phyloP scores from a whole-genome alignment of 2,888 invertebrate genomes.

The Tetheella fluctuosa region DNA sequence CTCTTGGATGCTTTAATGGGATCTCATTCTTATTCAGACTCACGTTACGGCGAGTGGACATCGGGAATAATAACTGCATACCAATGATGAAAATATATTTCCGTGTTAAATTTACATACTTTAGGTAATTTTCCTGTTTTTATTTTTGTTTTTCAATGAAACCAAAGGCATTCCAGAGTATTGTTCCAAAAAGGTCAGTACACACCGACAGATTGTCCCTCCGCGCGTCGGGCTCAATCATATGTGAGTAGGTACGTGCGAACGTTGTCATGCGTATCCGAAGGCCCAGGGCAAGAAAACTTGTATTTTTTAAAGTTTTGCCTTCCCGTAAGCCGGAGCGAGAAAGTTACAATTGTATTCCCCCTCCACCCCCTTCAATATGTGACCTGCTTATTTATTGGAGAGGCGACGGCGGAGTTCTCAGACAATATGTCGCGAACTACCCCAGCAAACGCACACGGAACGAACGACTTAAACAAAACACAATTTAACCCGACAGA shows the following conservation, averaged over 20 bases:
- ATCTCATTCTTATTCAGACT: constrained; percentile 74
- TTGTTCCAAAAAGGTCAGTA: not conserved
- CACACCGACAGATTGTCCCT: not conserved
- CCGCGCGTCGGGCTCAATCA: not conserved
- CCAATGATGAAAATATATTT: constrained; percentile 44
- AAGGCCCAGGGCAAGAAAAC: constrained; percentile 61
- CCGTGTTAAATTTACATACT: not conserved
- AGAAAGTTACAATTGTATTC: constrained; percentile 83
- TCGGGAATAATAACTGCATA: constrained; percentile 59
- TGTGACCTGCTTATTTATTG: constrained; percentile 84
- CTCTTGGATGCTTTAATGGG: constrained; percentile 71
- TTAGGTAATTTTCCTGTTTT: not conserved
- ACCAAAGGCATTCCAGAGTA: not conserved
- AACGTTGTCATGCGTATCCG: constrained; percentile 58
- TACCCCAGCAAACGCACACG: constrained; percentile 67
- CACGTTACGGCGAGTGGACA: constrained; percentile 61
- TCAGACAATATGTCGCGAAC: constrained; percentile 82
- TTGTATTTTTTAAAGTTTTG: constrained; percentile 83
- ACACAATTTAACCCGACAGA: constrained; percentile 66
- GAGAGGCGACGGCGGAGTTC: constrained; percentile 80
- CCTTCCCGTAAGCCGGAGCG: constrained; percentile 73
- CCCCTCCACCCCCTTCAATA: constrained; percentile 80
- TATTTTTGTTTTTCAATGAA: not conserved
- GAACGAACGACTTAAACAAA: constrained; percentile 71
- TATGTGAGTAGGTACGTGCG: constrained; percentile 53